These are phyloP conservation scores for Ataeniobius toweri DNA, from an alignment of 2,797 vertebrate genomes.

Conservation along the genomic window DNA sequence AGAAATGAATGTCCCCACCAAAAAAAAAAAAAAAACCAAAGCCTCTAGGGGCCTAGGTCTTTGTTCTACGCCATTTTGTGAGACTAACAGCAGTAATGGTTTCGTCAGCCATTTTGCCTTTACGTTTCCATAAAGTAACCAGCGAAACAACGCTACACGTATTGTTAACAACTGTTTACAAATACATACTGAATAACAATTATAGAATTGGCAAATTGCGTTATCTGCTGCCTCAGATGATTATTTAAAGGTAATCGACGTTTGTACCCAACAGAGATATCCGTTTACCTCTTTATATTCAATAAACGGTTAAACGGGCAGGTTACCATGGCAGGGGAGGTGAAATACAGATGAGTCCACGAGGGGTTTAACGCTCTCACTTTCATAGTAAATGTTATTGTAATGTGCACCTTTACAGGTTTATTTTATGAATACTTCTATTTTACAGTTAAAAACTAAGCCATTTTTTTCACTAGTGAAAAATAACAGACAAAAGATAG, in stretches of 20 bases:
- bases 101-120: conserved; percentile 76
- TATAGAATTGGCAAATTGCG: neutral
- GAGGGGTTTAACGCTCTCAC: neutral
- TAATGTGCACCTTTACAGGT: neutral
- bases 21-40: neutral
- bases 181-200: neutral
- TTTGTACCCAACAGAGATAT: neutral
- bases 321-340: neutral
- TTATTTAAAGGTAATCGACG: neutral
- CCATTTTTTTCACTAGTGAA: neutral
- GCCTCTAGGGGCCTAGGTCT: conserved; percentile 24
- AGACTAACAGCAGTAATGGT: conserved; percentile 41
- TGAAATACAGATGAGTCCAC: neutral
- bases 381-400: neutral
- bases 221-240: neutral
- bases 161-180: neutral
- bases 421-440: neutral
- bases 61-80: conserved; percentile 83
- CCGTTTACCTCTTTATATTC: neutral
- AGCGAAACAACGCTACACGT: neutral
- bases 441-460: neutral
- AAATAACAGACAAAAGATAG: neutral
- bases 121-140: conserved; percentile 39
- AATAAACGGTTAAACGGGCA: neutral
- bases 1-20: neutral